phyloP scores from a whole-genome alignment of 2,797 vertebrate species.

The Trichosurus vulpecula region DNA sequence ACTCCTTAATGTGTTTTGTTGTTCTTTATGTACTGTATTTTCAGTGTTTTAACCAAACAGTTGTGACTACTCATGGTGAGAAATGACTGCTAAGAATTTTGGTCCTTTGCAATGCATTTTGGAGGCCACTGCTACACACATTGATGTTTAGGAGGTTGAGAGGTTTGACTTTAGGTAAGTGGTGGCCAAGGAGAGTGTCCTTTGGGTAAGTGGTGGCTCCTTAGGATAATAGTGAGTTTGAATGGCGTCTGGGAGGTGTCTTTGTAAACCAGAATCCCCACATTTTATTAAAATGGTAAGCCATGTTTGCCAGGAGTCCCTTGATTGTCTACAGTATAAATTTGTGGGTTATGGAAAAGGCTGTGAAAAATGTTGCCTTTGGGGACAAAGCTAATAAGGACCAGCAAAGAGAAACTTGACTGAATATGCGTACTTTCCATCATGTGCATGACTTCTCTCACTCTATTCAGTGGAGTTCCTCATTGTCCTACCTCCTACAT shows the following conservation, averaged over 20 bases:
- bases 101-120: constrained; percentile 85
- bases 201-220: constrained; percentile 77
- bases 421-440: background rate
- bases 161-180: constrained; percentile 86
- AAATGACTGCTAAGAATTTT: constrained; percentile 84
- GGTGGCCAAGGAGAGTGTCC: constrained; percentile 77
- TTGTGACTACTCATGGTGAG: constrained; percentile 87
- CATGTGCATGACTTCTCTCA: background rate
- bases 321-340: background rate
- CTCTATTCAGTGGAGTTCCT: background rate
- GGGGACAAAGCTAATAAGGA: background rate
- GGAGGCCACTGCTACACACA: constrained; percentile 84
- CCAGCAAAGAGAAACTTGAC: background rate
- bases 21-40: constrained; percentile 85
- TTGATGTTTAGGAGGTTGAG: constrained; percentile 86
- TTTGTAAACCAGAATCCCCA: background rate
- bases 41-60: constrained; percentile 87
- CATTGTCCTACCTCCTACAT: background rate
- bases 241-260: constrained; percentile 14
- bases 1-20: constrained; percentile 81
- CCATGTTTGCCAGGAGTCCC: background rate
- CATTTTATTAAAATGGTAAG: background rate
- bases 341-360: background rate
- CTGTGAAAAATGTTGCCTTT: fast-evolving
- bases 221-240: constrained; percentile 50